These are phyloP conservation scores for Cydia pomonella DNA, from an alignment of 1,140 invertebrate species.

Conservation along the genomic window DNA sequence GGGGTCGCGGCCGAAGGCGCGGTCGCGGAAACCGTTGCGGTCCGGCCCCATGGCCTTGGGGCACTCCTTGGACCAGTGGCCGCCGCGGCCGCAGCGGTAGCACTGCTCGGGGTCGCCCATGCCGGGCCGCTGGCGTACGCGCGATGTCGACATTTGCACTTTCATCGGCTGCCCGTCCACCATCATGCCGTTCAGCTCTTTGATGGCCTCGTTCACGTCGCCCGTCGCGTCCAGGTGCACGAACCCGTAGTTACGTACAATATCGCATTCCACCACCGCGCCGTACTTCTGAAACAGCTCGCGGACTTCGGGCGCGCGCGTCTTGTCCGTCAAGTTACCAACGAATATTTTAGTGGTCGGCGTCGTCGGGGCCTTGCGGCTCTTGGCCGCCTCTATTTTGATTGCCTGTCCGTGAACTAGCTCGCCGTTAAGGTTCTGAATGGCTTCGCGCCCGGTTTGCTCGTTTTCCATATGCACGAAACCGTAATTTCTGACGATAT, in stretches of 20 bases:
- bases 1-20: slow-evolving; percentile 91
- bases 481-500: slow-evolving; percentile 98
- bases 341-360: slow-evolving; percentile 95
- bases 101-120: slow-evolving; percentile 97
- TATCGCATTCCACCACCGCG: slow-evolving; percentile 94
- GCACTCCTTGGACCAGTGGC: slow-evolving; percentile 97
- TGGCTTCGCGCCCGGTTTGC: slow-evolving; percentile 93
- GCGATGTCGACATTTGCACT: slow-evolving; percentile 94
- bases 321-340: slow-evolving; percentile 93
- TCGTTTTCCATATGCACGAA: slow-evolving; percentile 98
- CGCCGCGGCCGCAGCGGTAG: slow-evolving; percentile 95
- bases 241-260: slow-evolving; percentile 95
- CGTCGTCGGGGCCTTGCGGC: slow-evolving; percentile 90
- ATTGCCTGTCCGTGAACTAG: slow-evolving; percentile 93
- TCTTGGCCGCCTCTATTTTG: slow-evolving; percentile 95
- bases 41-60: slow-evolving; percentile 88
- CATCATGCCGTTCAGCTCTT: slow-evolving; percentile 91
- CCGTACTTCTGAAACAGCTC: slow-evolving; percentile 93
- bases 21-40: slow-evolving; percentile 89
- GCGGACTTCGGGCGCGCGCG: slow-evolving; percentile 92
- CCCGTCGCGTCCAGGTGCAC: slow-evolving; percentile 92
- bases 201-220: slow-evolving; percentile 91
- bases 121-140: slow-evolving; percentile 94
- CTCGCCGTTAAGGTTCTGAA: slow-evolving; percentile 94
- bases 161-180: slow-evolving; percentile 94